Conservation (phyloP, 2,797 vertebrate species). For the Decapterus maruadsi region DNA sequence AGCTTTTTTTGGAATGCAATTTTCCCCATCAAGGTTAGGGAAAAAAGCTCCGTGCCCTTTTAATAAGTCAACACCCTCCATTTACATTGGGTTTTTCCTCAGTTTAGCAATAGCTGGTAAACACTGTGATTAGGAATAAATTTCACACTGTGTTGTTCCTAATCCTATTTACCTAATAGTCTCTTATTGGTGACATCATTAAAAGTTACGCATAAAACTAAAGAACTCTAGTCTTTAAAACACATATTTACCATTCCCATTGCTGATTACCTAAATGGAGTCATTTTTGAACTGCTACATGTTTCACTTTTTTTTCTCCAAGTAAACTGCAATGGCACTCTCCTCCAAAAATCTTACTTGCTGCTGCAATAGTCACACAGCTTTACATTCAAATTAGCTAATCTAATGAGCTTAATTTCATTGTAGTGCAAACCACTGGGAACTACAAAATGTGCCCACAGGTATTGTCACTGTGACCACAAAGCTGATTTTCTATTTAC, state of each 20-base stretch:
- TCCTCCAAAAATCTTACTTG: constrained; percentile 25
- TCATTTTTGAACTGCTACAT: neutral
- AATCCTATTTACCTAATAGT: constrained; percentile 34
- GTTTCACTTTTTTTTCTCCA: constrained; percentile 1
- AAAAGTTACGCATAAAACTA: constrained; percentile 6
- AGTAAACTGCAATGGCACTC: constrained; percentile 35
- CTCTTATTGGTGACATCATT: constrained; percentile 12
- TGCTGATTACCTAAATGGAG: constrained; percentile 5
- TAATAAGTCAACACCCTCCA: neutral
- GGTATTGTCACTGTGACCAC: constrained; percentile 58
- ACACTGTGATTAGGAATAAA: constrained; percentile 30
- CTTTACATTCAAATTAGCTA: constrained; percentile 61
- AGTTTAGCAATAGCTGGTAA: neutral
- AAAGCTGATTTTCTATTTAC: constrained; percentile 60
- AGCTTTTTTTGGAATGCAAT: neutral
- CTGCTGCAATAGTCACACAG: constrained; percentile 49
- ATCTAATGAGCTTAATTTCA: constrained; percentile 63
- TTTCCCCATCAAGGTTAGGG: neutral
- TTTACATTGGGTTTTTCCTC: neutral
- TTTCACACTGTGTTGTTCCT: constrained; percentile 31
- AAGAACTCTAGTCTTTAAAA: constrained; percentile 14
- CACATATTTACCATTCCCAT: neutral
- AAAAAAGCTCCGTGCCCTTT: neutral
- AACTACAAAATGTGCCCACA: constrained; percentile 45
- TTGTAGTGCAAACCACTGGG: constrained; percentile 47